These are phyloP conservation scores for Periphyllus acericola DNA, from an alignment of 2,888 invertebrate species.

Conservation along the genomic window DNA sequence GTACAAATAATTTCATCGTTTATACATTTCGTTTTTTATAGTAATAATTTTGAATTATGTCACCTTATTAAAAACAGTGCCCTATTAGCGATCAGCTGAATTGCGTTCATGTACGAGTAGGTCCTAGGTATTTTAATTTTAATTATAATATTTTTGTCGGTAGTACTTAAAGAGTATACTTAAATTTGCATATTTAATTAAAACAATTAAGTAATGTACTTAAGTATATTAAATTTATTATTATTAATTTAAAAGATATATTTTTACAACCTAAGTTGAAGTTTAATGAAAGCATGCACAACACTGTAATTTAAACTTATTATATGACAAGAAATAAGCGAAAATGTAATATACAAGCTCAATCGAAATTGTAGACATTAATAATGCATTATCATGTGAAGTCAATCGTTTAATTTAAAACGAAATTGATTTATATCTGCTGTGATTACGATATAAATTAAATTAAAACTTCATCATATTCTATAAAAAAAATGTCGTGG, in stretches of 20 bases:
- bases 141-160: neutral
- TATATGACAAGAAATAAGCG: neutral
- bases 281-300: neutral
- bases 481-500: conserved; percentile 16
- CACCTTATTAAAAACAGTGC: too few relatives aligned
- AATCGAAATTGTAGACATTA: neutral
- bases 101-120: too few relatives aligned
- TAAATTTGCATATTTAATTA: conserved; percentile 2
- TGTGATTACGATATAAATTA: conserved; percentile 20
- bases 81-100: too few relatives aligned
- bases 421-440: conserved; percentile 17
- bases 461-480: conserved; percentile 39
- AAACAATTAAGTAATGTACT: neutral
- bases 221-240: neutral
- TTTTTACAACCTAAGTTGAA: neutral
- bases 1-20: too few relatives aligned
- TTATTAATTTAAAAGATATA: neutral
- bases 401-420: conserved; percentile 36
- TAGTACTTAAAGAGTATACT: neutral
- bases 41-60: too few relatives aligned
- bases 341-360: neutral
- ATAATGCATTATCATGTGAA: conserved; percentile 7
- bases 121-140: neutral
- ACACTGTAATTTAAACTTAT: too few relatives aligned
- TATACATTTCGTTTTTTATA: too few relatives aligned